A percentile compares a stretch with the other conserved stretches of the same genome.
These are phyloP conservation scores for Protonibea diacanthus DNA, from an alignment of 2,797 vertebrate genomes.

Conservation along the genomic window DNA sequence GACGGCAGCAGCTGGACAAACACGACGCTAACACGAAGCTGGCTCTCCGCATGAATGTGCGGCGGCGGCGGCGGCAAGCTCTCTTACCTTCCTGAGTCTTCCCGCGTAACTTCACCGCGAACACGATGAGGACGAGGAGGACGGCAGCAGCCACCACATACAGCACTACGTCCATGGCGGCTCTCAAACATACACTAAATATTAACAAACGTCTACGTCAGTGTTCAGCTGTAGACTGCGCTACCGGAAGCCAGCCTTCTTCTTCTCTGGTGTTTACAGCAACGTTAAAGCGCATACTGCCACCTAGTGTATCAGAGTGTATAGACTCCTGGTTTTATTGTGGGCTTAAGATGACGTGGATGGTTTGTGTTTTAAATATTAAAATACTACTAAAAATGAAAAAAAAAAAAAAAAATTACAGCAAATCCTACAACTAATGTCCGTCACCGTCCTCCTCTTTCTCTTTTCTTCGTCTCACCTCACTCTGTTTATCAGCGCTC, in stretches of 20 bases:
- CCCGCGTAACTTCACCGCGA: conserved; percentile 80
- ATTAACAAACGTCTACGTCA: rapidly evolving
- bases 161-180: conserved; percentile 80
- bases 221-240: no score
- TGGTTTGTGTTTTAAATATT: neutral
- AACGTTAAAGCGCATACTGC: rapidly evolving
- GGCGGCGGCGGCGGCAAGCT: no score
- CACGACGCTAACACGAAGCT: neutral
- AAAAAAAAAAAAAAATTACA: no score
- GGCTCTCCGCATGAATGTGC: rapidly evolving
- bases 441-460: no score
- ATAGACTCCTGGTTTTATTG: neutral
- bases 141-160: conserved; percentile 80
- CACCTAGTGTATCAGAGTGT: neutral
- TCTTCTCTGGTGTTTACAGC: neutral
- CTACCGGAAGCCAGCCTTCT: no score
- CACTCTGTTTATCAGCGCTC: no score
- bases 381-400: no score
- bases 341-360: no score
- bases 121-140: conserved; percentile 80
- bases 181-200: neutral
- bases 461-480: no score
- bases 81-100: conserved; percentile 79
- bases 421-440: no score
- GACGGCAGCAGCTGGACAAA: neutral